Conservation (phyloP, 2,888 invertebrate species). For the Chouioia cunea region DNA sequence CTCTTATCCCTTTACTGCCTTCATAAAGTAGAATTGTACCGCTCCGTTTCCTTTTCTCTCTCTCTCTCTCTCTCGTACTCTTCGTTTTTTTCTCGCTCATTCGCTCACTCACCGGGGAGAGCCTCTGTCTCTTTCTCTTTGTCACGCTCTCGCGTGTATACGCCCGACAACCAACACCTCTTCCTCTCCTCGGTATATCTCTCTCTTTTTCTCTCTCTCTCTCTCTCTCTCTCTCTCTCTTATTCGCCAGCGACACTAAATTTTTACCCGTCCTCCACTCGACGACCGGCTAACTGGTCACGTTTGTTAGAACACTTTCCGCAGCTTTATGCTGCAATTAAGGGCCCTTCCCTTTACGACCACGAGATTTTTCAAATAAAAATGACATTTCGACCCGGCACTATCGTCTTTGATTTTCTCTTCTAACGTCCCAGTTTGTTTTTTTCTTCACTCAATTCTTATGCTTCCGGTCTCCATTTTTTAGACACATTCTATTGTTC, state of each 20-base stretch:
- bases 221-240: conserved; percentile 23
- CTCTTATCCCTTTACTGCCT: conserved; percentile 37
- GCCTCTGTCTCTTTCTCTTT: conserved; percentile 21
- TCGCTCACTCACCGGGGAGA: neutral
- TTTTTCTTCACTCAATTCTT: too few species aligned
- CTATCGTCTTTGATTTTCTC: too few species aligned
- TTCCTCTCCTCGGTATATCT: conserved; percentile 12
- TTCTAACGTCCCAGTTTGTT: too few species aligned
- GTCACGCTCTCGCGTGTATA: conserved; percentile 8
- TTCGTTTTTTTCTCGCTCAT: neutral
- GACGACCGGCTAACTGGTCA: conserved; percentile 25
- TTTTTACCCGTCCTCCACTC: conserved; percentile 12
- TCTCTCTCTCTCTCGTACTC: conserved; percentile 13
- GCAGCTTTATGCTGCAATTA: conserved; percentile 27
- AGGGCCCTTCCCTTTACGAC: neutral
- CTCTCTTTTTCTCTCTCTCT: conserved; percentile 13
- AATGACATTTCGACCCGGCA: neutral
- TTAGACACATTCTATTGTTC: too few species aligned
- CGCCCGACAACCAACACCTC: conserved; percentile 1
- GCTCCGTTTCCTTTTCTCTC: conserved; percentile 36
- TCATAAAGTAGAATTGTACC: conserved; percentile 40
- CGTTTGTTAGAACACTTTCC: conserved; percentile 25
- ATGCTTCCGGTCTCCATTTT: too few species aligned
- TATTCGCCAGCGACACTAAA: conserved; percentile 25
- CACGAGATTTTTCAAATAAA: conserved; percentile 16